phyloP scores from a whole-genome alignment of 2,113 vertebrate genomes.

The Colinus virginianus region DNA sequence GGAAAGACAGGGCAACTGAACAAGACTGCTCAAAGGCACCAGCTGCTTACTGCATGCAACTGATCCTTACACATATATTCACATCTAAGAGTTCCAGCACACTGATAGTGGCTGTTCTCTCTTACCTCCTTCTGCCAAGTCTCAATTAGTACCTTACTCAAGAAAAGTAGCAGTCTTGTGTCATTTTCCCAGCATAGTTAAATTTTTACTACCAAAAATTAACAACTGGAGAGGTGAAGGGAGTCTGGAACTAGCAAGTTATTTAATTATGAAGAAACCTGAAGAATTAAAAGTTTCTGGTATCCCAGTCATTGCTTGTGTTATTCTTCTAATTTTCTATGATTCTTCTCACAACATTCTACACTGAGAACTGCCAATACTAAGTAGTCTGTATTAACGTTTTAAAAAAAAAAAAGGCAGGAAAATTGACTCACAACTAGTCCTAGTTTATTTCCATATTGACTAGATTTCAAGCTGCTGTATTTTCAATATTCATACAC shows the following conservation, averaged over 20 bases:
- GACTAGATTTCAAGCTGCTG: background rate
- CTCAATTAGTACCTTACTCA: background rate
- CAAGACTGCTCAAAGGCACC: background rate
- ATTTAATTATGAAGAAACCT: background rate
- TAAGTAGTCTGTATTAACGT: background rate
- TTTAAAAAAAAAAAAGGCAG: background rate
- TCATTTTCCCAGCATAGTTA: background rate
- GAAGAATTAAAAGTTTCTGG: background rate
- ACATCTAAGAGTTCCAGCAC: background rate
- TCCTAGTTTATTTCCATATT: background rate
- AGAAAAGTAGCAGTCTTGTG: background rate
- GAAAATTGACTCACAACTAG: background rate
- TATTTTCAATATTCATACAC: constrained; percentile 5
- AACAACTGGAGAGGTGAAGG: background rate
- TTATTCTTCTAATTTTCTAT: background rate
- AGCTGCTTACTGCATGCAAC: background rate
- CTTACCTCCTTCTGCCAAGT: background rate
- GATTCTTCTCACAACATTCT: background rate
- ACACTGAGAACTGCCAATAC: background rate
- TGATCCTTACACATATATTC: background rate
- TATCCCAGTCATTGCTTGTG: background rate
- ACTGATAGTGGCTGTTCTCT: background rate
- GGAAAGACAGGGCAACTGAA: background rate
- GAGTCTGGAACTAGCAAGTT: background rate
- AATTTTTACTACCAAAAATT: background rate